phyloP scores from a whole-genome alignment of 2,888 invertebrate species.

The Peribatodes rhomboidaria region DNA sequence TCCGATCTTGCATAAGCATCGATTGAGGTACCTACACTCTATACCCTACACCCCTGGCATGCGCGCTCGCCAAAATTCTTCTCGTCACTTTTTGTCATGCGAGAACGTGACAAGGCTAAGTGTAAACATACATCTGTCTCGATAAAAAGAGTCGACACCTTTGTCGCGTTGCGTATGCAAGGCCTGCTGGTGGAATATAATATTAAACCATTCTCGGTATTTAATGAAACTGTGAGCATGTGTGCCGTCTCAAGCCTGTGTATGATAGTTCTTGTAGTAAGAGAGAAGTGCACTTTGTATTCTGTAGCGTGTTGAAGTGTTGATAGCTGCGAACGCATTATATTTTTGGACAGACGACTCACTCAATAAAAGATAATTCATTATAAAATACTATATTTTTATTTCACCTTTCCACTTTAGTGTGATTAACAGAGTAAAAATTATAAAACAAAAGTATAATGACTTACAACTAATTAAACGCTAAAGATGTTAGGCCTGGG shows the following conservation, averaged over 20 bases:
- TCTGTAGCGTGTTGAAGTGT: slow-evolving; percentile 74
- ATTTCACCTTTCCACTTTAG: slow-evolving; percentile 37
- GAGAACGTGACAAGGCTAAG: too few relatives aligned
- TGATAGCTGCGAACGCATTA: slow-evolving; percentile 75
- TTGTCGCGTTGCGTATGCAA: too few relatives aligned
- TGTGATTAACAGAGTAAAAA: slow-evolving; percentile 31
- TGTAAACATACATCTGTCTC: too few relatives aligned
- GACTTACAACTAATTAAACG: slow-evolving; percentile 15
- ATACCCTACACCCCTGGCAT: too few relatives aligned
- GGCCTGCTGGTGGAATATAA: too few relatives aligned
- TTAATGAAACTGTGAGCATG: slow-evolving; percentile 14
- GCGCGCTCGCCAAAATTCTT: too few relatives aligned
- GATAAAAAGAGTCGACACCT: too few relatives aligned
- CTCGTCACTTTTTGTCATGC: too few relatives aligned
- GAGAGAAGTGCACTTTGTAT: slow-evolving; percentile 75
- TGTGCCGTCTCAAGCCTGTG: slow-evolving; percentile 48
- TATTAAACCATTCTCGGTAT: neutral
- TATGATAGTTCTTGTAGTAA: slow-evolving; percentile 60
- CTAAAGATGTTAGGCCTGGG: slow-evolving; percentile 19
- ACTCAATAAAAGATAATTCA: slow-evolving; percentile 76
- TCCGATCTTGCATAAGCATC: too few relatives aligned
- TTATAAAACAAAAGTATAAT: slow-evolving; percentile 25
- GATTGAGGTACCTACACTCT: too few relatives aligned
- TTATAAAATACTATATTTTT: slow-evolving; percentile 64
- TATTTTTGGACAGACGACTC: slow-evolving; percentile 83